These are phyloP conservation scores for Ecliptopera silaceata DNA, from an alignment of 2,888 invertebrate genomes.

Conservation along the genomic window DNA sequence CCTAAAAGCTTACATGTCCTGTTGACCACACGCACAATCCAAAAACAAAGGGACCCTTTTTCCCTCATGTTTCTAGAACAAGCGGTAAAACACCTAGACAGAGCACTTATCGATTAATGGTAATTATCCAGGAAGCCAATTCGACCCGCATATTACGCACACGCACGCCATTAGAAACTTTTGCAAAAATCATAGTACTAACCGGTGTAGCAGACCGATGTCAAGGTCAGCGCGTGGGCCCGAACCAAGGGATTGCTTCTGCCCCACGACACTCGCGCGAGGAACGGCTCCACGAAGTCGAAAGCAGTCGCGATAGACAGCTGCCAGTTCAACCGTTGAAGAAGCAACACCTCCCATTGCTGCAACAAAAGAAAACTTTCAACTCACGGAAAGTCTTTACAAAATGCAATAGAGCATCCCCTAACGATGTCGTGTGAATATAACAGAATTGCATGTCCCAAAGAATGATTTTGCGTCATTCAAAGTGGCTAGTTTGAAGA, in stretches of 20 bases:
- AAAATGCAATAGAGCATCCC: conserved; percentile 42
- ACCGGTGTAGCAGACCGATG: conserved; percentile 92
- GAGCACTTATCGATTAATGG: conserved; percentile 57
- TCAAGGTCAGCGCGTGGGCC: conserved; percentile 89
- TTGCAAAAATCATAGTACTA: conserved; percentile 51
- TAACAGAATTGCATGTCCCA: conserved; percentile 43
- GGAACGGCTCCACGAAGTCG: conserved; percentile 92
- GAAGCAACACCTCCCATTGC: conserved; percentile 91
- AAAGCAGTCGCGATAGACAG: conserved; percentile 90
- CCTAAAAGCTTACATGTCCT: conserved; percentile 51
- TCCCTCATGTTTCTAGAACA: conserved; percentile 32
- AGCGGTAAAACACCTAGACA: conserved; percentile 32
- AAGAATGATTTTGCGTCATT: conserved; percentile 43
- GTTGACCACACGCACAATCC: conserved; percentile 56
- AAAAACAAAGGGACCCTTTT: conserved; percentile 62
- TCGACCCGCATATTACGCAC: conserved; percentile 61
- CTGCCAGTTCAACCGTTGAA: conserved; percentile 91
- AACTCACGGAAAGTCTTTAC: conserved; percentile 30
- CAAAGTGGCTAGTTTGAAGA: conserved; percentile 44
- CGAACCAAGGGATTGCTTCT: conserved; percentile 84
- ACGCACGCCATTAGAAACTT: conserved; percentile 31
- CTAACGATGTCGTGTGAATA: conserved; percentile 61
- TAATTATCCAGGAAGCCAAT: conserved; percentile 56
- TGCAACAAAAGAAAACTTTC: conserved; percentile 67
- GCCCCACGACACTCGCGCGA: conserved; percentile 85